Evolutionary conservation across 2,797 vertebrate genomes (phyloP).

Genomic region (Trematomus bernacchii): DNA sequence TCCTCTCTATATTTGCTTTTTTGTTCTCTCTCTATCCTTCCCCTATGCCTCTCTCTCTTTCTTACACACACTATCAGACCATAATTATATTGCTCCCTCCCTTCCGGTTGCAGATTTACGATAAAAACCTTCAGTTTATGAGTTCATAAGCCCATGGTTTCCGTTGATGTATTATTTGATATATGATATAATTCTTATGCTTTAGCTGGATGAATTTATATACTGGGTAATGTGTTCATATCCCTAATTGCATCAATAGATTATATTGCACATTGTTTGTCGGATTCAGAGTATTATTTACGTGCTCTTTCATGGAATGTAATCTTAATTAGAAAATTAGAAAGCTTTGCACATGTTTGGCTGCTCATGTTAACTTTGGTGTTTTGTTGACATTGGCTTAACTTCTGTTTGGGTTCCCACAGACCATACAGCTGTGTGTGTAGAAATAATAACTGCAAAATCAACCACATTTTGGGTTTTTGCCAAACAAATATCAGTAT

Average conservation of each 20-base stretch:
- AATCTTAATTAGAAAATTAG: constrained; percentile 3
- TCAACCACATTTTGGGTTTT: neutral
- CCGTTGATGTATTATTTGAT: constrained; percentile 12
- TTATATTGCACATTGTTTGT: neutral
- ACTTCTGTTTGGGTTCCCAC: constrained; percentile 15
- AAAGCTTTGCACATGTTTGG: neutral
- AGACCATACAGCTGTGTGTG: neutral
- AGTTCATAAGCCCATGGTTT: constrained; percentile 18
- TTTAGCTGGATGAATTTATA: neutral
- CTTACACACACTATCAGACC: constrained; percentile 36
- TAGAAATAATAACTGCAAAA: neutral
- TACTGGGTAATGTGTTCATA: neutral
- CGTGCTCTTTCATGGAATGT: constrained; percentile 5
- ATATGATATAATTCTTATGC: constrained; percentile 14
- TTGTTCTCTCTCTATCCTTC: constrained; percentile 37
- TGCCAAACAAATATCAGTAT: neutral
- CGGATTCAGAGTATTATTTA: neutral
- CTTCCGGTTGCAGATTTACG: constrained; percentile 41
- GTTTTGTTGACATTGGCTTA: constrained; percentile 22
- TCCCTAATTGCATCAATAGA: neutral
- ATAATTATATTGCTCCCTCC: constrained; percentile 48
- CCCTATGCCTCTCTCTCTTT: constrained; percentile 21
- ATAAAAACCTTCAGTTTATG: constrained; percentile 28
- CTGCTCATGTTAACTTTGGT: constrained; percentile 6
- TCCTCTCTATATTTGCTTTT: constrained; percentile 49